Conservation (phyloP, 2,888 invertebrate species). For the Prosopocoilus inquinatus region DNA sequence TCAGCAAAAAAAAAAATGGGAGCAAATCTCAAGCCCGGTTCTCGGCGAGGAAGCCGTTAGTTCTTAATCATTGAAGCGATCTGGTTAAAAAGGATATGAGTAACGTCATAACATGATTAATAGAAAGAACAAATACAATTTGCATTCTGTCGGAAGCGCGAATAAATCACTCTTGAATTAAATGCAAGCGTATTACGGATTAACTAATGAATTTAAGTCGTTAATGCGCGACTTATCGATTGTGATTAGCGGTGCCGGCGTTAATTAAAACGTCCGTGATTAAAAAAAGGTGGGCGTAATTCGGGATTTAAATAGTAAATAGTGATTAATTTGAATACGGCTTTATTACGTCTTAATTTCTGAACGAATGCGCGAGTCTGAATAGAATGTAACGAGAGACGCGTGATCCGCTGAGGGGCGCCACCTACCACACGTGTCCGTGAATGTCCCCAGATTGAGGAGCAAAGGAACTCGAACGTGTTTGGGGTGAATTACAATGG, state of each 20-base stretch:
- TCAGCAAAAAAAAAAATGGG: neutral
- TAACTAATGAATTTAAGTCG: neutral
- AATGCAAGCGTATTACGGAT: neutral
- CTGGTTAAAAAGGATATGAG: neutral
- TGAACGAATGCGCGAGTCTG: constrained; percentile 1
- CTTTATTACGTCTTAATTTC: constrained; percentile 3
- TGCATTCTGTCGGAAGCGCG: constrained; percentile 10
- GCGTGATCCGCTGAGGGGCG: constrained; percentile 4
- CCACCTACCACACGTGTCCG: constrained; percentile 4
- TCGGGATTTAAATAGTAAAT: constrained; percentile 1
- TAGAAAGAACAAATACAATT: constrained; percentile 8
- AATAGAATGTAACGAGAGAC: constrained; percentile 11
- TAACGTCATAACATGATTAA: constrained; percentile 1
- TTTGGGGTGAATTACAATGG: neutral
- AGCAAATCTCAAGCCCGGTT: neutral
- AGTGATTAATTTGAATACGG: constrained; percentile 7
- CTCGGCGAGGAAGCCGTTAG: neutral
- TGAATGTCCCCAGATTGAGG: constrained; percentile 1
- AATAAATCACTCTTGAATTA: constrained; percentile 1
- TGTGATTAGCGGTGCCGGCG: neutral
- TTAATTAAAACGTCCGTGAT: neutral
- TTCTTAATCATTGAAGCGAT: neutral
- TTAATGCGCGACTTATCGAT: neutral
- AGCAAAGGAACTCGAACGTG: neutral
- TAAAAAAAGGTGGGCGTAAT: neutral